These are phyloP conservation scores for Baryphthengus martii DNA, from an alignment of 2,113 vertebrate species.

Conservation along the genomic window DNA sequence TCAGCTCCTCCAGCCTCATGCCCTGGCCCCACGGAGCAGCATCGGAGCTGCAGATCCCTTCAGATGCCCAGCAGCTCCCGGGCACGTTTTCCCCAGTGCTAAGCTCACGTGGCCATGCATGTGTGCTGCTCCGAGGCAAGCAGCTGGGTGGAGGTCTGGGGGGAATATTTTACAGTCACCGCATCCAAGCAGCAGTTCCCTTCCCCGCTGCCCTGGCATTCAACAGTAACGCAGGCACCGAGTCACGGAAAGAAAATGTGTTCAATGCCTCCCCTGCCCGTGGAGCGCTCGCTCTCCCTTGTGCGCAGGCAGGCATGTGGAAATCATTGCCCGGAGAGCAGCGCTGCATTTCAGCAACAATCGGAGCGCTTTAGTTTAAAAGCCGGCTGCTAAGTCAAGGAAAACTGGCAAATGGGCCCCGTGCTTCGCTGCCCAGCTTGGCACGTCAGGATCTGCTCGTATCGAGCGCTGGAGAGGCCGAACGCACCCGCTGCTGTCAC, in stretches of 20 bases:
- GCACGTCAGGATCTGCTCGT: background rate
- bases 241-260: conserved; percentile 43
- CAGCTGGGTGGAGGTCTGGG: background rate
- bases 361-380: background rate
- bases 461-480: background rate
- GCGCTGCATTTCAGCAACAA: background rate
- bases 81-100: background rate
- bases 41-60: background rate
- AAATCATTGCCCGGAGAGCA: conserved; percentile 9
- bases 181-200: background rate
- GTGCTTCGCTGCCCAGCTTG: background rate
- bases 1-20: background rate
- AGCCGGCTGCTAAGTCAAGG: background rate
- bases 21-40: background rate
- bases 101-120: background rate
- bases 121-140: background rate
- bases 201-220: background rate
- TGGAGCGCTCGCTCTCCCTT: background rate
- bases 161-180: background rate
- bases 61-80: background rate
- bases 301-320: background rate
- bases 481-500: accelerated
- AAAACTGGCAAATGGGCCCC: background rate
- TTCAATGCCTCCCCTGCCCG: background rate
- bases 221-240: background rate